Evolutionary conservation across 2,888 invertebrate genomes (phyloP).

Genomic region (Helobdella robusta): DNA sequence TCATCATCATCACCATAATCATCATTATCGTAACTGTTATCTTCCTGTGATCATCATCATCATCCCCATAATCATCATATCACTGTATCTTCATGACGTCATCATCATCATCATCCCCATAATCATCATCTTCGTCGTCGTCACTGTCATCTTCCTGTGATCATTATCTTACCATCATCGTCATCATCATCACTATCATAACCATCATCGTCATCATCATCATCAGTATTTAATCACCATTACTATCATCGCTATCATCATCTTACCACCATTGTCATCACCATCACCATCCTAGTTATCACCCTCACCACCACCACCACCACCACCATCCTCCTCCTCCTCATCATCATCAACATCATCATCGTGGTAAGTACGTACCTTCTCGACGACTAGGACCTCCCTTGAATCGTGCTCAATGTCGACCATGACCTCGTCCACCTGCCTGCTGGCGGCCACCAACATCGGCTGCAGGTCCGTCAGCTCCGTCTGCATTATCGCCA

Average conservation of each 20-base stretch:
- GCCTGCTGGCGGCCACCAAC: conserved; percentile 73
- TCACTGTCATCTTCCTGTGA: too few species aligned
- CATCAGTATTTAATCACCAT: too few species aligned
- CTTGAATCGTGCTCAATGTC: conserved; percentile 84
- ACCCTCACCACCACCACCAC: conserved; percentile 48
- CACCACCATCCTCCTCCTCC: background rate
- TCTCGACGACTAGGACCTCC: conserved; percentile 48
- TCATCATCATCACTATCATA: conserved; percentile 4
- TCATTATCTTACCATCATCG: background rate
- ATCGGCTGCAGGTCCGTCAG: conserved; percentile 76
- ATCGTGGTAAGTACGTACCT: conserved; percentile 51
- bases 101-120: too few species aligned
- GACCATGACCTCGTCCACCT: conserved; percentile 83
- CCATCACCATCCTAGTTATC: too few species aligned
- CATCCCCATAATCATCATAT: too few species aligned
- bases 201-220: background rate
- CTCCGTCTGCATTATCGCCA: conserved; percentile 84
- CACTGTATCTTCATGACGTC: too few species aligned
- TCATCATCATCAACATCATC: background rate
- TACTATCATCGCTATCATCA: too few species aligned
- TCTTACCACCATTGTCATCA: too few species aligned
- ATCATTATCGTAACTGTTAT: background rate
- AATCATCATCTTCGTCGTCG: too few species aligned
- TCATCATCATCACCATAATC: too few species aligned
- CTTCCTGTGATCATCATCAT: too few species aligned